phyloP scores from a whole-genome alignment of 2,797 vertebrate species.

The Myoxocephalus aenaeus region DNA sequence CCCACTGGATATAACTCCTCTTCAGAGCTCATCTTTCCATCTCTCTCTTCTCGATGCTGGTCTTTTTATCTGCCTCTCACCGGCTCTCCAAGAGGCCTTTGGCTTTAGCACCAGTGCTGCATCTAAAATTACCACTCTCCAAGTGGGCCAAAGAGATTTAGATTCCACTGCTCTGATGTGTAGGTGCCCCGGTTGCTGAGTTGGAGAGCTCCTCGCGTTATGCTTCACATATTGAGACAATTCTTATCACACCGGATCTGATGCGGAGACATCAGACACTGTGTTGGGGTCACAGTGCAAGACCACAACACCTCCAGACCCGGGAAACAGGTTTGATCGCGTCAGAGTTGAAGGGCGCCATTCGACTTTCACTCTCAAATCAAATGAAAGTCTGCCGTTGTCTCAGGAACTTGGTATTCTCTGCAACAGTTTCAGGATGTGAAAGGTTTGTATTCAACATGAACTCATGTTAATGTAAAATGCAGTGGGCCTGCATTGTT shows the following conservation, averaged over 20 bases:
- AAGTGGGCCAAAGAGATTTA: constrained; percentile 73
- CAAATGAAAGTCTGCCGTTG: constrained; percentile 22
- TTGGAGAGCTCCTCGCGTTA: constrained; percentile 31
- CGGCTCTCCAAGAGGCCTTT: constrained; percentile 67
- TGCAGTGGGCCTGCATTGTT: background rate
- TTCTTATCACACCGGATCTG: background rate
- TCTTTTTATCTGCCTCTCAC: constrained; percentile 71
- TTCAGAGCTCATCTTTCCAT: constrained; percentile 34
- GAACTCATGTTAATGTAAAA: background rate
- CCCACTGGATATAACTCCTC: constrained; percentile 18
- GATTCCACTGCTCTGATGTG: constrained; percentile 62
- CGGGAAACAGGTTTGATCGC: background rate
- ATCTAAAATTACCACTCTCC: constrained; percentile 75
- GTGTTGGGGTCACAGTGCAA: background rate
- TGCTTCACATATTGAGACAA: constrained; percentile 6
- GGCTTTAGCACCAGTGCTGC: constrained; percentile 66
- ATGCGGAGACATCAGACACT: background rate
- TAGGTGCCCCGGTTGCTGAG: constrained; percentile 48
- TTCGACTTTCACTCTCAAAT: constrained; percentile 1
- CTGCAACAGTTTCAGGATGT: background rate
- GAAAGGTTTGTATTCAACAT: background rate
- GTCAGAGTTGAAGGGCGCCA: background rate
- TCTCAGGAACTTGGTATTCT: constrained; percentile 37
- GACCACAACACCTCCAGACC: background rate
- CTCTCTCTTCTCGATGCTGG: constrained; percentile 29